phyloP scores from a whole-genome alignment of 1,140 invertebrate genomes.

The Apis florea region DNA sequence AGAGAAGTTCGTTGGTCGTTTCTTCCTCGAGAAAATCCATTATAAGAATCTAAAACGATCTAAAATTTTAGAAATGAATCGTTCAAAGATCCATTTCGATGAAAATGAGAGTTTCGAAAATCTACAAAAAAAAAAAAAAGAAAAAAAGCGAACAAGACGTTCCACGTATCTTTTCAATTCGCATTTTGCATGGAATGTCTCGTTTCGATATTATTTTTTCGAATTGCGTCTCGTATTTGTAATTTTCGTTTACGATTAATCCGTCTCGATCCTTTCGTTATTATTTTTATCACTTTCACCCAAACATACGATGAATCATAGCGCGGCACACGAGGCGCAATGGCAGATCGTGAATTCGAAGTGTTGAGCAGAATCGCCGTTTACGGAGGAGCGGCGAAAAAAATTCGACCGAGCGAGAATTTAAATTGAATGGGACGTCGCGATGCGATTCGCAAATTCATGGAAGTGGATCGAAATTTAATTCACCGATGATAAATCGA shows the following conservation, averaged over 20 bases:
- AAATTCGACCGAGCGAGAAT: conserved; percentile 4
- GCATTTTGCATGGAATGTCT: not conserved
- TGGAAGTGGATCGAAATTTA: conserved; percentile 20
- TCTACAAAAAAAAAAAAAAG: not conserved
- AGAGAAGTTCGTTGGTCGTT: no score
- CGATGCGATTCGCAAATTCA: conserved; percentile 4
- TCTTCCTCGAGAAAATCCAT: no score
- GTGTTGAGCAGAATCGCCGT: no score
- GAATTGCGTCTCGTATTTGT: not conserved
- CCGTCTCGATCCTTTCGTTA: not conserved
- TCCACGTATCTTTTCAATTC: not conserved
- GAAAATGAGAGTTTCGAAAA: conserved; percentile 42
- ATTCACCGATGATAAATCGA: conserved; percentile 17
- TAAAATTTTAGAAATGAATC: not conserved
- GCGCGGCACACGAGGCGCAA: no score
- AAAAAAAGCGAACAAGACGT: not conserved
- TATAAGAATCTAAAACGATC: no score
- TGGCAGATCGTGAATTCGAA: not conserved
- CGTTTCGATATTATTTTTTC: not conserved
- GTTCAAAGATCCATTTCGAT: not conserved
- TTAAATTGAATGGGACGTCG: conserved; percentile 17
- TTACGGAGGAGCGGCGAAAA: not conserved
- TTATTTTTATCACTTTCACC: conserved; percentile 25
- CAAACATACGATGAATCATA: conserved; percentile 3
- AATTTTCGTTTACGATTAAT: not conserved